A percentile compares a stretch with the other conserved stretches of the same genome.
These are phyloP conservation scores for Psettodes erumei DNA, from an alignment of 2,113 vertebrate genomes.

Conservation along the genomic window DNA sequence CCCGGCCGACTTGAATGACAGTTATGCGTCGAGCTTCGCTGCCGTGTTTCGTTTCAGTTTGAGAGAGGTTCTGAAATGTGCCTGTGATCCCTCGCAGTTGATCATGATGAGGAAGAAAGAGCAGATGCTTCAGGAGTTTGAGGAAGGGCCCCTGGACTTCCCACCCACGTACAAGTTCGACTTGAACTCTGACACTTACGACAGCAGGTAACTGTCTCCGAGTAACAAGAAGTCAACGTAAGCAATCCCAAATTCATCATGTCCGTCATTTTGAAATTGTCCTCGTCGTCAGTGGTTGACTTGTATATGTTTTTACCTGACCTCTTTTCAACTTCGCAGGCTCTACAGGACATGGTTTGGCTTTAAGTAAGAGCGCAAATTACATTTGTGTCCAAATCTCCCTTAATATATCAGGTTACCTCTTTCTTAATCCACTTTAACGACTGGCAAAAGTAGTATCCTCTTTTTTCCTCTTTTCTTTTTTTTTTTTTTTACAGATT, in stretches of 20 bases:
- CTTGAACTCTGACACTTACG: slow-evolving; percentile 88
- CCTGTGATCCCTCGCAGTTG: slow-evolving; percentile 80
- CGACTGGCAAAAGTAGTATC: neutral
- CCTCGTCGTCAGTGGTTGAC: neutral
- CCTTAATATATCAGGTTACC: neutral
- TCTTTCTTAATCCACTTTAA: slow-evolving; percentile 17
- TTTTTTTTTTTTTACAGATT: no score
- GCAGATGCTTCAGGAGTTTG: slow-evolving; percentile 88
- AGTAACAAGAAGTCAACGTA: neutral
- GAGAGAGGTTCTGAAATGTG: neutral
- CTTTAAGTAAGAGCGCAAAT: slow-evolving; percentile 85
- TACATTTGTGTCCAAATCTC: slow-evolving; percentile 17
- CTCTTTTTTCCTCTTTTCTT: no score
- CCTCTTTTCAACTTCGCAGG: slow-evolving; percentile 77
- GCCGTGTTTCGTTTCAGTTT: neutral
- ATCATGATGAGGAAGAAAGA: slow-evolving; percentile 90
- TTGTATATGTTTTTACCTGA: slow-evolving; percentile 13
- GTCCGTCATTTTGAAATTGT: neutral
- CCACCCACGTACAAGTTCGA: slow-evolving; percentile 97
- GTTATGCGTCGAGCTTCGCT: neutral
- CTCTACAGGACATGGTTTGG: slow-evolving; percentile 84
- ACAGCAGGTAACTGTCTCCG: slow-evolving; percentile 83
- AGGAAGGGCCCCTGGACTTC: slow-evolving; percentile 91
- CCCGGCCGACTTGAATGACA: no score
- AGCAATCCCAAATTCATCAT: neutral